A percentile compares a stretch with the other conserved stretches of the same genome.
These are phyloP conservation scores for Steinernema khuongi DNA, from an alignment of 1,140 invertebrate genomes.

Conservation along the genomic window DNA sequence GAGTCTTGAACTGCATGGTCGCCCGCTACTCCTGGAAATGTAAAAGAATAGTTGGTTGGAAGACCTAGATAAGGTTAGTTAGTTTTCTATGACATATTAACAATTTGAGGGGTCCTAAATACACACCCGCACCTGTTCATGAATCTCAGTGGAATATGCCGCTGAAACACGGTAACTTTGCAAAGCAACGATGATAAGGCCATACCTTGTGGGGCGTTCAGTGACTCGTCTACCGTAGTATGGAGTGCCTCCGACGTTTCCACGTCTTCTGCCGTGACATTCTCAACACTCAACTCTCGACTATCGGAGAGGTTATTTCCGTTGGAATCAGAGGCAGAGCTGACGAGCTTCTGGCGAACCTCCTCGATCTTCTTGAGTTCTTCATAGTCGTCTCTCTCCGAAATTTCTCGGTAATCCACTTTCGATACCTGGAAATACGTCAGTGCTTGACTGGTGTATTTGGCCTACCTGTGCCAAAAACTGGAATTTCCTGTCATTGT, in stretches of 20 bases:
- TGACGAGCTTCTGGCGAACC: background rate
- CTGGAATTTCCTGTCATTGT: background rate
- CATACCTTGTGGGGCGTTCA: background rate
- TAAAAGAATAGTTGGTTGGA: too few relatives aligned
- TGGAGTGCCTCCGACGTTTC: background rate
- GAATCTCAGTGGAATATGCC: too few relatives aligned
- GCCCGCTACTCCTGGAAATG: background rate
- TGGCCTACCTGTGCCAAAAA: background rate
- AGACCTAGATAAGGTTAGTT: too few relatives aligned
- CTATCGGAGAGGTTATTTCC: background rate
- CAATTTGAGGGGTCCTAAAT: too few relatives aligned
- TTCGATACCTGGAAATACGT: background rate
- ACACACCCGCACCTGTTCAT: too few relatives aligned
- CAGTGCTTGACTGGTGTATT: background rate
- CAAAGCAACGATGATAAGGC: too few relatives aligned
- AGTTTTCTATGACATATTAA: too few relatives aligned
- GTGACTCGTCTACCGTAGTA: background rate
- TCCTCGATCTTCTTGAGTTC: constrained; percentile 1
- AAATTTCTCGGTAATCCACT: background rate
- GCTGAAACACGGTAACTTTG: background rate
- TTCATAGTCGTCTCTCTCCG: background rate
- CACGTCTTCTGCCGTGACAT: background rate
- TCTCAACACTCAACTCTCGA: background rate
- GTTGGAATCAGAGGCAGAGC: background rate
- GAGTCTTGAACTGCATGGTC: background rate